These are phyloP conservation scores for Calameuta idolon DNA, from an alignment of 2,888 invertebrate species.

Conservation along the genomic window DNA sequence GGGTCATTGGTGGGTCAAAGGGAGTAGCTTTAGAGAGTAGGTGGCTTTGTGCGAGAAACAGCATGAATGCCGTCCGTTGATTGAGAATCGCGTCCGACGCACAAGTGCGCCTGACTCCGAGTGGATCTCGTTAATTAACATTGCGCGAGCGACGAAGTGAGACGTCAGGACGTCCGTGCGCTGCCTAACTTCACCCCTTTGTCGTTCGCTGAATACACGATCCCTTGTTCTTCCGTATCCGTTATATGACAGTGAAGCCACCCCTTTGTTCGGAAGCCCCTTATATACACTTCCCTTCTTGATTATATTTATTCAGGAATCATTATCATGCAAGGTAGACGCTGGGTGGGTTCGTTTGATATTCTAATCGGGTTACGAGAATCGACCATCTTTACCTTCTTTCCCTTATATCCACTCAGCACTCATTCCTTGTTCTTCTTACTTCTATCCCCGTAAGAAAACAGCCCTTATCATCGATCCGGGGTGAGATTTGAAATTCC, in stretches of 20 bases:
- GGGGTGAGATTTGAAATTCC: neutral
- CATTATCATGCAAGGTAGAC: conserved; percentile 56
- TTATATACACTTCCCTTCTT: conserved; percentile 53
- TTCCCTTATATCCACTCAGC: conserved; percentile 5
- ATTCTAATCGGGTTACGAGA: conserved; percentile 54
- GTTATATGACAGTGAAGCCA: conserved; percentile 11
- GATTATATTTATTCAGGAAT: conserved; percentile 49
- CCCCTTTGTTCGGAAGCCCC: conserved; percentile 37
- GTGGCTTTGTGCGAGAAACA: conserved; percentile 39
- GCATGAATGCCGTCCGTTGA: conserved; percentile 60
- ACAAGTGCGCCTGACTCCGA: conserved; percentile 30
- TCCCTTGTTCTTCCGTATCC: neutral
- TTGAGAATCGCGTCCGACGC: conserved; percentile 54
- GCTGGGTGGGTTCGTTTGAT: conserved; percentile 44
- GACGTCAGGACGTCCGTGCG: conserved; percentile 55
- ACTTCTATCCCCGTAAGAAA: neutral
- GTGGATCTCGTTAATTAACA: conserved; percentile 62
- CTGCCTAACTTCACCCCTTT: conserved; percentile 12
- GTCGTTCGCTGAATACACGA: neutral
- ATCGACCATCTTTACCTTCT: conserved; percentile 25
- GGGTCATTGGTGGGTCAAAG: conserved; percentile 1
- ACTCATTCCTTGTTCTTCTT: conserved; percentile 5
- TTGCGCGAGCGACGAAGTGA: conserved; percentile 52
- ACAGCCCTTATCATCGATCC: neutral
- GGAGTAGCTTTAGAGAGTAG: conserved; percentile 6